A percentile compares a stretch with the other conserved stretches of the same genome.
These are phyloP conservation scores for Apamea sordens DNA, from an alignment of 2,888 invertebrate species.

Conservation along the genomic window DNA sequence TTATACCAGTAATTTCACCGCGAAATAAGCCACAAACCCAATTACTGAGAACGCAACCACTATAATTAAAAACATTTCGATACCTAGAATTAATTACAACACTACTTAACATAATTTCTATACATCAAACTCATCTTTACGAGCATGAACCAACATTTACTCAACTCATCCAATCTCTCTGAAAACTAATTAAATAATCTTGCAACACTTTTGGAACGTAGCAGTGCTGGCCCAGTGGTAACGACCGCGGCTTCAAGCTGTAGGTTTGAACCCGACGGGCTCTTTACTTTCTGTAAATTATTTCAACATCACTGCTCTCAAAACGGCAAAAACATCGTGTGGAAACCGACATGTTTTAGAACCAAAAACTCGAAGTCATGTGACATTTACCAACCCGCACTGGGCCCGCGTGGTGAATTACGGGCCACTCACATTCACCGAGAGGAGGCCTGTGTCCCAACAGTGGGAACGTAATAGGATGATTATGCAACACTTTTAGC, in stretches of 20 bases:
- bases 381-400: too few relatives aligned
- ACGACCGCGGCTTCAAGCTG: background rate
- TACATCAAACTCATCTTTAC: conserved; percentile 27
- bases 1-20: conserved; percentile 14
- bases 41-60: conserved; percentile 16
- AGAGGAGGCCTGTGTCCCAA: background rate
- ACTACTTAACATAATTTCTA: conserved; percentile 12
- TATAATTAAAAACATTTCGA: conserved; percentile 14
- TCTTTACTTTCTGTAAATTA: background rate
- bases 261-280: background rate
- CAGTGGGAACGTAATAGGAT: background rate
- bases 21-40: conserved; percentile 14
- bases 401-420: background rate
- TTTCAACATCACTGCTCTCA: background rate
- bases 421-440: background rate
- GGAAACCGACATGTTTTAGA: too few relatives aligned
- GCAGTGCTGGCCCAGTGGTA: too few relatives aligned
- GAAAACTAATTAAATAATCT: conserved; percentile 24
- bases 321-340: too few relatives aligned
- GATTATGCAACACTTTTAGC: conserved; percentile 24
- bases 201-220: conserved; percentile 25
- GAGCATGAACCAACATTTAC: conserved; percentile 11
- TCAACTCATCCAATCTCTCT: conserved; percentile 6
- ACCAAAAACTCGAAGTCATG: background rate
- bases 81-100: conserved; percentile 41